These are phyloP conservation scores for Protaetia brevitarsis DNA, from an alignment of 1,140 invertebrate species.

Conservation along the genomic window DNA sequence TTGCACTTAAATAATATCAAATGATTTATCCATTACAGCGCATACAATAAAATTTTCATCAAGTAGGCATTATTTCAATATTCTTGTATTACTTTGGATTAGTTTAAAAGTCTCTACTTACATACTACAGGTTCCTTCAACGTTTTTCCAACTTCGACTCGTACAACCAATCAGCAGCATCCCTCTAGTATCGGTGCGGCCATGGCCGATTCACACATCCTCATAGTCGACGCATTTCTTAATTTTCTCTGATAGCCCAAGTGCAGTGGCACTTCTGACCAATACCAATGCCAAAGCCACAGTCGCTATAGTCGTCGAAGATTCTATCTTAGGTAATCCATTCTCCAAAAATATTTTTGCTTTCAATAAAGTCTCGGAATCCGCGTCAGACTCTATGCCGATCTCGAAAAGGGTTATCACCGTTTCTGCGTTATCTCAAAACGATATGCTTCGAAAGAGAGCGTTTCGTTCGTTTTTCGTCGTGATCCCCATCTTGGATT, in stretches of 20 bases:
- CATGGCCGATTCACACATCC: conserved; percentile 64
- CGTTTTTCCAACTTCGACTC: conserved; percentile 52
- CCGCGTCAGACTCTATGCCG: conserved; percentile 57
- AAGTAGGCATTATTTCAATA: too few species aligned
- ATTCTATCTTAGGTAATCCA: conserved; percentile 53
- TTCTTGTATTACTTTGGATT: too few species aligned
- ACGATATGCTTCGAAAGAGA: conserved; percentile 54
- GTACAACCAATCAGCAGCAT: conserved; percentile 58
- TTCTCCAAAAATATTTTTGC: conserved; percentile 58
- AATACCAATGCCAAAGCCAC: conserved; percentile 56
- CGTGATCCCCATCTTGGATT: not conserved
- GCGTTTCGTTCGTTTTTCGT: conserved; percentile 45
- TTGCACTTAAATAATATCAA: too few species aligned
- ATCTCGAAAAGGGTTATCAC: conserved; percentile 57
- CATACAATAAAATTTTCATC: too few species aligned
- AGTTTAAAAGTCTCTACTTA: too few species aligned
- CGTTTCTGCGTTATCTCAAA: conserved; percentile 60
- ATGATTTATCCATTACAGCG: too few species aligned
- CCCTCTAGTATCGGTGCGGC: conserved; percentile 54
- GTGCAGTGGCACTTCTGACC: conserved; percentile 55
- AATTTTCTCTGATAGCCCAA: conserved; percentile 56
- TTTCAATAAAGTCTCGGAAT: conserved; percentile 41
- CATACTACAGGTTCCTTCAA: conserved; percentile 47
- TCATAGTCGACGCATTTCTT: conserved; percentile 58
- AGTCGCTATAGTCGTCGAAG: conserved; percentile 55